Percentiles rank a stretch among this genome's conserved stretches.
Evolutionary conservation across 2,888 invertebrate genomes (phyloP).

Genomic region (Anthophora plumipes): DNA sequence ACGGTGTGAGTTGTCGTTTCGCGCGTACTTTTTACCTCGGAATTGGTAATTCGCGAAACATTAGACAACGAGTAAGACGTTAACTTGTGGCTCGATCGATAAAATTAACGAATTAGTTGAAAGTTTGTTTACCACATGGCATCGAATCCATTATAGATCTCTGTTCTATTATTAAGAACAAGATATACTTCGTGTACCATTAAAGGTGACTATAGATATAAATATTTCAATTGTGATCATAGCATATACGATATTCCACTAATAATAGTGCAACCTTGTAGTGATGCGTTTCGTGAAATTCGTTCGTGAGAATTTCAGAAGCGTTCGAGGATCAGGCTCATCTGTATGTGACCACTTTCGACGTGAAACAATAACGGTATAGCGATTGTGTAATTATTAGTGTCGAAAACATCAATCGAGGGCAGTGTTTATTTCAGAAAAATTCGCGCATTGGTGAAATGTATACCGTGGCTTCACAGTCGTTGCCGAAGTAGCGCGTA

Average conservation of each 20-base stretch:
- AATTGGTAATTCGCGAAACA: background rate
- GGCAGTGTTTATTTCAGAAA: conserved; percentile 1
- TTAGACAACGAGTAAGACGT: background rate
- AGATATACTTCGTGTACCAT: background rate
- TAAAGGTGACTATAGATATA: background rate
- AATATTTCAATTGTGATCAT: conserved; percentile 12
- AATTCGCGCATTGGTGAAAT: background rate
- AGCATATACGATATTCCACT: background rate
- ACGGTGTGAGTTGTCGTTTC: background rate
- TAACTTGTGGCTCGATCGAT: background rate
- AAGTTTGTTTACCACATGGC: conserved; percentile 8
- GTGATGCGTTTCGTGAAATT: background rate
- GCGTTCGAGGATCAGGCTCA: background rate
- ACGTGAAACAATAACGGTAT: background rate
- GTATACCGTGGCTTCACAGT: background rate
- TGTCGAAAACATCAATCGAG: background rate
- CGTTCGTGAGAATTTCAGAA: background rate
- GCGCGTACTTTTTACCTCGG: background rate
- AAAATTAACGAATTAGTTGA: background rate
- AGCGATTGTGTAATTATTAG: conserved; percentile 28
- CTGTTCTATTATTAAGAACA: conserved; percentile 16
- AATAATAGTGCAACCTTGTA: background rate
- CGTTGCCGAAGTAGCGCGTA: conserved; percentile 24
- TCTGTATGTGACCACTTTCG: conserved; percentile 4
- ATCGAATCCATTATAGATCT: background rate